phyloP scores from a whole-genome alignment of 2,113 vertebrate species.

The Anguilla japonica region DNA sequence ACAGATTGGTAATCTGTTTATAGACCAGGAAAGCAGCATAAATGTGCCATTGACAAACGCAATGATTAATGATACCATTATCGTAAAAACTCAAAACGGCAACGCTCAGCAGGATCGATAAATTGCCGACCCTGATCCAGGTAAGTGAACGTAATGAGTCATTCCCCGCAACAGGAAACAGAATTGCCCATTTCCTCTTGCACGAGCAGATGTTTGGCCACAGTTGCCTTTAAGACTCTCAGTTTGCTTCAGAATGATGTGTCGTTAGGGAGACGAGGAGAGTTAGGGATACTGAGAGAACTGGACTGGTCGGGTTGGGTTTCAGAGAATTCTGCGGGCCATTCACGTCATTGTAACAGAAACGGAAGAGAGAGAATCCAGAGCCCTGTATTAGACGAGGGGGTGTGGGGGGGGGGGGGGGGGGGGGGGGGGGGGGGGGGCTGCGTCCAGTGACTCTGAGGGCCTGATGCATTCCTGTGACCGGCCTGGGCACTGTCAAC shows the following conservation, averaged over 20 bases:
- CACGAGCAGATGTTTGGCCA: too few species aligned
- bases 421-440: too few species aligned
- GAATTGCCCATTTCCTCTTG: not conserved
- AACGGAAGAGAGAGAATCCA: not conserved
- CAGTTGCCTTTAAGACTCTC: not conserved
- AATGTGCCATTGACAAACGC: not conserved
- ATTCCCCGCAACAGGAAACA: not conserved
- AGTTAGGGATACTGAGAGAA: not conserved
- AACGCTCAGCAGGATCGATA: not conserved
- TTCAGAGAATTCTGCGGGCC: not conserved
- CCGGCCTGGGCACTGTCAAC: not conserved
- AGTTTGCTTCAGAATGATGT: not conserved
- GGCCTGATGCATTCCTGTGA: not conserved
- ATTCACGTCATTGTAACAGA: not conserved
- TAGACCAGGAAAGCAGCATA: not conserved
- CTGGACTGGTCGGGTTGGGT: not conserved
- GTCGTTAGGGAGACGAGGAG: too few species aligned
- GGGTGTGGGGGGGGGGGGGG: not conserved
- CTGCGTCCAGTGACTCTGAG: not conserved
- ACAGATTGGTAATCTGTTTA: not conserved
- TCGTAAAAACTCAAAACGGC: not conserved
- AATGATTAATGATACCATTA: not conserved
- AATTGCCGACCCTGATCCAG: not conserved
- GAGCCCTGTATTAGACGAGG: not conserved
- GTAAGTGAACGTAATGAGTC: not conserved